Base-by-base conservation (phyloP, 2,113 vertebrate genomes). In the Apteryx mantelli region DNA sequence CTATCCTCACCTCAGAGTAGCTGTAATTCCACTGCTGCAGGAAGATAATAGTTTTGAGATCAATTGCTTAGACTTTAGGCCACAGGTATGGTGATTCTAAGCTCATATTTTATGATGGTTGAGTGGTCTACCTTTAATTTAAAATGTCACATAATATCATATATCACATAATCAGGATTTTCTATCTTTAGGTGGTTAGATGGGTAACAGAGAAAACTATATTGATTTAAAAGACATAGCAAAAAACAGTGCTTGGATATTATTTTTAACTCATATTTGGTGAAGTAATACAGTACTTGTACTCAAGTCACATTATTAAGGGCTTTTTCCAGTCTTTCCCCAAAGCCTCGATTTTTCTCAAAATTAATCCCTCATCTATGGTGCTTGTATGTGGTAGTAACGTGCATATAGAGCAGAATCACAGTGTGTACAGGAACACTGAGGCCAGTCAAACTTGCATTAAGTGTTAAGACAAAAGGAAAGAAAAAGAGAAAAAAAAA, bases 11-110 rank as follows among this genome's bases (percentile, higher is more conserved):
- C 80, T 80, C 86, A 70, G 76, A 95, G 86, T 32, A 89, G 84
- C 86, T 92, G 64, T 88, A 90, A 94, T 94, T 94, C 80, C 56
- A 78, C 77, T 89, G 76, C 61, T 89, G 61, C 46, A 90, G 69
- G 52, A 92, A 93, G 91, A 93, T 88, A 94, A 96, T 91, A 79
- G 82, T 75, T 96, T 96, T 96, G 76, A 96, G 93, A 97, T 95
- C 69, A 84, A 94, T 91, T 93, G 71, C 77, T 91, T 86, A 89
- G 73, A 79, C 83, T 81, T 92, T 53, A 88, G 68, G 68, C 55
- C 63, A 78, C 52, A 88, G 52, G 50, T 77, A 81, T 10, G 53
- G 83, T 77, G 90, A 88, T 91, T 96, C 91, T 84, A 86, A 86
- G 30, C 30, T 93, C 56, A 16, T 92, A 77, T 80, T 93, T 96